Conservation (phyloP, 2,113 vertebrate species). For the Rhynchopsitta pachyrhyncha region DNA sequence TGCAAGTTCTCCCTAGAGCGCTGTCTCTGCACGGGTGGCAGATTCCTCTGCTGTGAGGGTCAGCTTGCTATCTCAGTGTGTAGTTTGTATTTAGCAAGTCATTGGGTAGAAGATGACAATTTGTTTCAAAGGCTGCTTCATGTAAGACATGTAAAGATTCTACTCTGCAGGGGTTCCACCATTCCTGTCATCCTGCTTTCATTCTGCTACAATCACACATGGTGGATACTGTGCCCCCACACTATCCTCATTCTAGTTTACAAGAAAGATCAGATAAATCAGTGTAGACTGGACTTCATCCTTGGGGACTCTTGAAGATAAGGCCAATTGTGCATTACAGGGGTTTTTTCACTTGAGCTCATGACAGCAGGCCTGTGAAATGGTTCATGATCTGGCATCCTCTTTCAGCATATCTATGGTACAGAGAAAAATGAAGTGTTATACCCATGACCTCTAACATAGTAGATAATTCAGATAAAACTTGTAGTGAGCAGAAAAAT, state of each 20-base stretch:
- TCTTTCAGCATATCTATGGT: background rate
- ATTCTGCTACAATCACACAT: background rate
- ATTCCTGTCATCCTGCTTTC: background rate
- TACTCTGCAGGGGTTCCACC: background rate
- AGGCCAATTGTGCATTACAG: constrained; percentile 8
- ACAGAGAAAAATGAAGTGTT: constrained; percentile 65
- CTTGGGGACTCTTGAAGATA: constrained; percentile 45
- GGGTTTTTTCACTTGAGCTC: background rate
- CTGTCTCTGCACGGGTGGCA: background rate
- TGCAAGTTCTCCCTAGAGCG: background rate
- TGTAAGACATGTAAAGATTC: background rate
- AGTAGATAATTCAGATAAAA: constrained; percentile 62
- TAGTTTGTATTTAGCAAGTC: background rate
- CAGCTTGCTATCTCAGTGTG: background rate
- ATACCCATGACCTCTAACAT: constrained; percentile 59
- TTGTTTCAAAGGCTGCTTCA: background rate
- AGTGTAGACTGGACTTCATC: constrained; percentile 17
- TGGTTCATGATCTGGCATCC: constrained; percentile 31
- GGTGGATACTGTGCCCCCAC: background rate
- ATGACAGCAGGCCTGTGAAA: constrained; percentile 52
- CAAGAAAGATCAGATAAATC: constrained; percentile 42
- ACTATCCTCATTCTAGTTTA: background rate
- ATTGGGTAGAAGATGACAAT: background rate
- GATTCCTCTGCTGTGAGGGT: background rate
- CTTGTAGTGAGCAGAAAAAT: constrained; percentile 42